A percentile compares a stretch with the other conserved stretches of the same genome.
phyloP scores from a whole-genome alignment of 2,888 invertebrate genomes.

The Coelinius sp. region DNA sequence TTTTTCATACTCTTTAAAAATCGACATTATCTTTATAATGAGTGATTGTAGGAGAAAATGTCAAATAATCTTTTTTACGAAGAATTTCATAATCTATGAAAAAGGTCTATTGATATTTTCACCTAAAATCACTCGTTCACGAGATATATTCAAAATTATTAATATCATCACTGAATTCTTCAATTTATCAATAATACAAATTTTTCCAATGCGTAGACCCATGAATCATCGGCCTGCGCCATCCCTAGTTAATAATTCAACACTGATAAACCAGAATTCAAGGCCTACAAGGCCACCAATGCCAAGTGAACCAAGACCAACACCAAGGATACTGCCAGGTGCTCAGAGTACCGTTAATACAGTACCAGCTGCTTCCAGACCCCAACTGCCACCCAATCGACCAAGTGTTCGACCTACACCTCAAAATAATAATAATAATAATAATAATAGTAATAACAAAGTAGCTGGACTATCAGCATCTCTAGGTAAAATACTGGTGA shows the following conservation, averaged over 20 bases:
- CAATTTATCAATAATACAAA: not conserved
- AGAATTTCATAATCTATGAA: too few species aligned
- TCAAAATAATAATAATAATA: constrained; percentile 30
- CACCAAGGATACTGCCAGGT: constrained; percentile 30
- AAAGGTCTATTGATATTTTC: too few species aligned
- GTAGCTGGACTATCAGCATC: constrained; percentile 49
- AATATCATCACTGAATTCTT: not conserved
- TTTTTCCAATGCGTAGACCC: constrained; percentile 19
- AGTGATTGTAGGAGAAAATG: too few species aligned
- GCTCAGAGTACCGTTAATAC: constrained; percentile 10
- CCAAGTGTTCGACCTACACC: constrained; percentile 47
- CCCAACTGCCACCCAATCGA: constrained; percentile 52
- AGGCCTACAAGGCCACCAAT: constrained; percentile 40
- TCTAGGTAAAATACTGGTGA: constrained; percentile 59
- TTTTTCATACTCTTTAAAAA: too few species aligned
- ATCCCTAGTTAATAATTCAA: constrained; percentile 19
- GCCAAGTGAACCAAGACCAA: constrained; percentile 42
- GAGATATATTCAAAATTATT: too few species aligned
- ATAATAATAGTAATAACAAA: constrained; percentile 48
- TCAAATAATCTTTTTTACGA: too few species aligned
- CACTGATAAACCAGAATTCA: not conserved
- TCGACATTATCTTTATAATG: too few species aligned
- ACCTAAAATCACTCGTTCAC: too few species aligned
- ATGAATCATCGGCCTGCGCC: constrained; percentile 35
- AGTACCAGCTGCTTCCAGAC: constrained; percentile 41